These are phyloP conservation scores for Coregonus sp. DNA, from an alignment of 2,797 vertebrate genomes.

Conservation along the genomic window DNA sequence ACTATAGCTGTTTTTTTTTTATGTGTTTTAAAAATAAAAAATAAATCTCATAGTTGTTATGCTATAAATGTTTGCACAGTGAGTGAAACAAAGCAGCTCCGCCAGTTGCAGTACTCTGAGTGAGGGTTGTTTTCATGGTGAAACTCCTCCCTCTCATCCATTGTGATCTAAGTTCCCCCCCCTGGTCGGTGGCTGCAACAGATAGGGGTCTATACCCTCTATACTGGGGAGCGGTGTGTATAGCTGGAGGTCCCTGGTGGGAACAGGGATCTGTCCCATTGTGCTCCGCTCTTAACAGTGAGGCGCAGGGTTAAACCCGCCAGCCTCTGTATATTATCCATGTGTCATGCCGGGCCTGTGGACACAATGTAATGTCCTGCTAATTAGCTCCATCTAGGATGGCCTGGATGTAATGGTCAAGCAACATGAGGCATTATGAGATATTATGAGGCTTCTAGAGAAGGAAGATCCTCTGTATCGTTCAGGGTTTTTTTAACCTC, in stretches of 20 bases:
- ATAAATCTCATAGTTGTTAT: not conserved
- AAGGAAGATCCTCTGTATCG: constrained; percentile 31
- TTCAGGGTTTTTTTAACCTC: no score
- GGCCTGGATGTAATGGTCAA: constrained; percentile 46
- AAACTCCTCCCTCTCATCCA: not conserved
- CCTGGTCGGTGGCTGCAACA: not conserved
- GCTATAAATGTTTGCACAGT: not conserved
- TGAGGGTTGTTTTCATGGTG: not conserved
- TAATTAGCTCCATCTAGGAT: constrained; percentile 75
- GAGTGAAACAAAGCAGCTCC: not conserved
- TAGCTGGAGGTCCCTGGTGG: constrained; percentile 34
- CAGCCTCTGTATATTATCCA: constrained; percentile 67
- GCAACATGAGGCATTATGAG: constrained; percentile 12
- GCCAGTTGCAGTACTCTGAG: not conserved
- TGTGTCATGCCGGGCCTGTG: constrained; percentile 44
- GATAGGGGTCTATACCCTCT: not conserved
- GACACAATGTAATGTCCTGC: constrained; percentile 66
- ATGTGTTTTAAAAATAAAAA: not conserved
- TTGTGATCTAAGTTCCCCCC: not conserved
- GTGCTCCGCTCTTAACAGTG: constrained; percentile 44
- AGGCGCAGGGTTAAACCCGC: constrained; percentile 68
- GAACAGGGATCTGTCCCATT: constrained; percentile 52
- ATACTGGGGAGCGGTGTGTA: constrained; percentile 18
- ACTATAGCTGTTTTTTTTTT: not conserved
- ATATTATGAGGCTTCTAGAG: constrained; percentile 60